Percentiles rank a stretch among this genome's conserved stretches.
phyloP scores from a whole-genome alignment of 2,113 vertebrate species.

The Hiodon tergisus region DNA sequence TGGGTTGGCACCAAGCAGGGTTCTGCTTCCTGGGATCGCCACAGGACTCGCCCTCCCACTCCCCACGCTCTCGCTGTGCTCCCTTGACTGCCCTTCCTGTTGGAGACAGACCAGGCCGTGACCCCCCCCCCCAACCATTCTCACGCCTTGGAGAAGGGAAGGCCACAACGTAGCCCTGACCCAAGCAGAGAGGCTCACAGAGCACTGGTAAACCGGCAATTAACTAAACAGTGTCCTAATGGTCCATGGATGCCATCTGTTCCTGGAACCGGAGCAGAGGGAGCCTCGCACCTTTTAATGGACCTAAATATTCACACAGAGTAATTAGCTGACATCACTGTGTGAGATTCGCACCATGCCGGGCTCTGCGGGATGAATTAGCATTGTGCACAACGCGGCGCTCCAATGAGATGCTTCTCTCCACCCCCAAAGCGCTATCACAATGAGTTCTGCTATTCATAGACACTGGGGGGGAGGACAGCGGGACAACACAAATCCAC shows the following conservation, averaged over 20 bases:
- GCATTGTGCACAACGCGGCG: not conserved
- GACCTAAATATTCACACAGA: conserved; percentile 51
- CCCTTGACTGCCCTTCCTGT: not conserved
- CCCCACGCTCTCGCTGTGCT: not conserved
- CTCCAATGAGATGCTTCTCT: not conserved
- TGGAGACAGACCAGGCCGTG: conserved; percentile 40
- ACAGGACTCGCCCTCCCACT: no score
- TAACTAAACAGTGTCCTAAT: conserved; percentile 57
- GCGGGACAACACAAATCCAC: no score
- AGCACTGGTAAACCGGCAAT: conserved; percentile 45
- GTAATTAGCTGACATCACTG: conserved; percentile 42
- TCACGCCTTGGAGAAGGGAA: conserved; percentile 35
- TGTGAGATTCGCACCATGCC: conserved; percentile 13
- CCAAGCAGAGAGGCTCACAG: conserved; percentile 28
- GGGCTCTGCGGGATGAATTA: conserved; percentile 22
- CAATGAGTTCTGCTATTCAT: no score
- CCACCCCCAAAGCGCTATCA: conserved; percentile 11
- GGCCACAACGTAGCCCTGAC: conserved; percentile 10
- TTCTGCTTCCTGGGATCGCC: not conserved
- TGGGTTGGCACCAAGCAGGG: not conserved
- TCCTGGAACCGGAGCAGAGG: conserved; percentile 36
- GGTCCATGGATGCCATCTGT: conserved; percentile 54
- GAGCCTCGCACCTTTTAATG: conserved; percentile 60
- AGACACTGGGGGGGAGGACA: no score
- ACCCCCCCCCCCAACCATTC: conserved; percentile 37